Base-by-base conservation (phyloP, 2,797 vertebrate genomes). In the Austrolebias charrua region DNA sequence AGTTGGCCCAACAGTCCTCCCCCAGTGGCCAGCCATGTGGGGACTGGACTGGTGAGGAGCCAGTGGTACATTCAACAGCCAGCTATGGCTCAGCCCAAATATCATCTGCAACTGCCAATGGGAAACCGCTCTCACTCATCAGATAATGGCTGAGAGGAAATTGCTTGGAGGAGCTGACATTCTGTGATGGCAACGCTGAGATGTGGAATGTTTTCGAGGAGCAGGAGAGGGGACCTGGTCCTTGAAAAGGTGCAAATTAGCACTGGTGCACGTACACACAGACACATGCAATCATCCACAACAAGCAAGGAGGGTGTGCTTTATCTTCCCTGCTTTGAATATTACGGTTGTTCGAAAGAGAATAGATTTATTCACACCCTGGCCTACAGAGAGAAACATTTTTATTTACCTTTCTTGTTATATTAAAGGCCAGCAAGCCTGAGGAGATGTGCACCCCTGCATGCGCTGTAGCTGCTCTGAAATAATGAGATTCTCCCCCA, bases 81-180 rank as follows among this genome's bases (percentile, higher is more conserved):
- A 89, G 80, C 76, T 82, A 69, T 77, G 80, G 79, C 85, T 72
- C 78, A 69, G 79, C 73, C 86, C 75, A 60, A 84, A 85, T 88
- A 83, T 88, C 83, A 82, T 85, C 80, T 71, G 82, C 84, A 85
- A 85, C 86, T 86, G 85, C 87, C 88, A 89, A 83, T 85, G 75
- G 85, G 81, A 85, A 82, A 65, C 77, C 57, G 70, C 85, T 83
- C 76, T 82, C 80, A 84, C 78, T 85, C 84, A 88, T 90, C 91
- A 90, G 88, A 90, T 90, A 90, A 88, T 86, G 78, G 84, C 74
- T 81, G 76, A 75, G 85, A 88, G 89, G 89, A 90, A 90, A 90
- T 90, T 90, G 88, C 90, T 91, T 90, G 77, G 87, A 89, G 87
- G 82, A 90, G 86, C 80, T 66, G 79, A 85, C 84, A 84, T 86